Evolutionary conservation across 2,888 invertebrate genomes (phyloP).

Genomic region (Melikaiella ostensackeni): DNA sequence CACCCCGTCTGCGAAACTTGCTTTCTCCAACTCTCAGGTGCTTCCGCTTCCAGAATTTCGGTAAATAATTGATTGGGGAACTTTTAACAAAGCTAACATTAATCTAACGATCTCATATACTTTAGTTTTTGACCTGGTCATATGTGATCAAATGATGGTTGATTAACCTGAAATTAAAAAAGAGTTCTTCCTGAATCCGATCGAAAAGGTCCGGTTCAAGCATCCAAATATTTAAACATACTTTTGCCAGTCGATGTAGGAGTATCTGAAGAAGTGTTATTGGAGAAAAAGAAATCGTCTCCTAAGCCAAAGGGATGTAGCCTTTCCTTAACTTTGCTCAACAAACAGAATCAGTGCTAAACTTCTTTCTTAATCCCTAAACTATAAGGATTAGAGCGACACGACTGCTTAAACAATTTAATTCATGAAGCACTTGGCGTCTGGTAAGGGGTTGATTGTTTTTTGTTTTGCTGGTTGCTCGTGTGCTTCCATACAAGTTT

Average conservation of each 20-base stretch:
- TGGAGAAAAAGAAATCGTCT: too few species aligned
- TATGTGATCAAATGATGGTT: too few species aligned
- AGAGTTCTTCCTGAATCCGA: too few species aligned
- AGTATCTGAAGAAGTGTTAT: neutral
- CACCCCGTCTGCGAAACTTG: slow-evolving; percentile 40
- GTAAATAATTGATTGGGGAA: slow-evolving; percentile 16
- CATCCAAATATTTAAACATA: neutral
- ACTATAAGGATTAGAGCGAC: neutral
- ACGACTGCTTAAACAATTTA: slow-evolving; percentile 15
- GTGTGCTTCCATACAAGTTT: slow-evolving; percentile 28
- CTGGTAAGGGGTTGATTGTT: slow-evolving; percentile 20
- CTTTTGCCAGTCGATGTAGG: neutral
- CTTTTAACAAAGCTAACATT: neutral
- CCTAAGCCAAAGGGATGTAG: too few species aligned
- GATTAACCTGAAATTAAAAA: too few species aligned
- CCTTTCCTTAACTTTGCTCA: neutral
- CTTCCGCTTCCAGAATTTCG: slow-evolving; percentile 24
- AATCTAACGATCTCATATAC: too few species aligned
- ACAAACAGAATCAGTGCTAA: neutral
- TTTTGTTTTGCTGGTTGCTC: slow-evolving; percentile 24
- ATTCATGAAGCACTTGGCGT: slow-evolving; percentile 31
- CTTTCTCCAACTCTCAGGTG: slow-evolving; percentile 30
- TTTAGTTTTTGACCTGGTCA: too few species aligned
- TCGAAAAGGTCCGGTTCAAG: too few species aligned
- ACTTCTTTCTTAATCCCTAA: neutral